These are phyloP conservation scores for Gouania willdenowi DNA, from an alignment of 2,797 vertebrate genomes.

Conservation along the genomic window DNA sequence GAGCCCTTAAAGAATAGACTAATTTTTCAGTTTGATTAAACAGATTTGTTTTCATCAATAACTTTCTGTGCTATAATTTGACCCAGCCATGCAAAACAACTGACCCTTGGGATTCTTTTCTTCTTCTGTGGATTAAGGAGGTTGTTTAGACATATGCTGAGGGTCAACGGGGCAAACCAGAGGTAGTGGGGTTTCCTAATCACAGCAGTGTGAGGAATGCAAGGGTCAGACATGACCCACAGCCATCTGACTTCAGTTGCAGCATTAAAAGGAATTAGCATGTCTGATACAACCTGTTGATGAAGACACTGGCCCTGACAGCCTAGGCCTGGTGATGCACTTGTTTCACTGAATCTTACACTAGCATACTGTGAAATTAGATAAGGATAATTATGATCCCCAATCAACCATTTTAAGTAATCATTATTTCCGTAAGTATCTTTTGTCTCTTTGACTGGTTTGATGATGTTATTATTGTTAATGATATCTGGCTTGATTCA, in stretches of 20 bases:
- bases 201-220: constrained; percentile 64
- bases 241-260: constrained; percentile 19
- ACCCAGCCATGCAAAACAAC: constrained; percentile 14
- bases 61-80: too few species aligned
- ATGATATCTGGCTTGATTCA: too few species aligned
- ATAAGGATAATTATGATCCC: too few species aligned
- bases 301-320: too few species aligned
- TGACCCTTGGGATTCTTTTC: constrained; percentile 28
- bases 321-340: too few species aligned
- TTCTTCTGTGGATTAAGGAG: constrained; percentile 46
- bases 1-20: too few species aligned
- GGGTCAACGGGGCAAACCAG: constrained; percentile 54
- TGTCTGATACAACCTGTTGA: constrained; percentile 22
- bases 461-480: constrained; percentile 29
- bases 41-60: too few species aligned
- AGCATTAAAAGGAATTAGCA: constrained; percentile 1
- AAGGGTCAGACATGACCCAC: constrained; percentile 47
- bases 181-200: constrained; percentile 43
- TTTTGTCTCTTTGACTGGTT: constrained; percentile 12
- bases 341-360: too few species aligned
- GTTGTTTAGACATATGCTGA: constrained; percentile 67
- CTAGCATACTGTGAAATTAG: too few species aligned
- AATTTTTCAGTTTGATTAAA: too few species aligned
- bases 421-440: too few species aligned
- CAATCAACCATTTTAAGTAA: too few species aligned